These are phyloP conservation scores for Montifringilla adamsi DNA, from an alignment of 2,113 vertebrate species.

Conservation along the genomic window DNA sequence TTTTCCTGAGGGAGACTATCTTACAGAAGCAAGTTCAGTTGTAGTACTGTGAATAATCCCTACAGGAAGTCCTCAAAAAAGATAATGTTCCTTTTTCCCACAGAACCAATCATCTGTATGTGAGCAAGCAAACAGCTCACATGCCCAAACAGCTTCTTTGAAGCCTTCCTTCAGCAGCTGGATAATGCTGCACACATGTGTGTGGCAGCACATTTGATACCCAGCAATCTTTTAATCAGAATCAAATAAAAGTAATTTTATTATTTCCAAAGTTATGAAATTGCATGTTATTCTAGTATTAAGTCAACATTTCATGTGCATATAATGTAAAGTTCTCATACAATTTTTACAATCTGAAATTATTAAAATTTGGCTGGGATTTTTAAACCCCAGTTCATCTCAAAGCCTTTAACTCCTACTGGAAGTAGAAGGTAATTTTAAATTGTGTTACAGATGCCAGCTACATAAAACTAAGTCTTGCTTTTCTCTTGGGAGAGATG, in stretches of 20 bases:
- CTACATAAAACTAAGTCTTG: neutral
- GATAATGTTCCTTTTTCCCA: neutral
- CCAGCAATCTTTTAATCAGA: neutral
- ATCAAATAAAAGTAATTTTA: neutral
- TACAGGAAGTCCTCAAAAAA: neutral
- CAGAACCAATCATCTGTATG: neutral
- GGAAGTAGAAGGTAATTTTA: neutral
- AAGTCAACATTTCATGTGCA: neutral
- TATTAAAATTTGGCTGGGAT: neutral
- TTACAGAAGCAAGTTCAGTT: neutral
- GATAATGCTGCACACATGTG: neutral
- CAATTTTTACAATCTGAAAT: neutral
- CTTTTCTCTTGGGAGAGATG: conserved; percentile 1
- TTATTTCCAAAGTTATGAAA: neutral
- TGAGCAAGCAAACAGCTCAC: neutral
- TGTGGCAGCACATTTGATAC: neutral
- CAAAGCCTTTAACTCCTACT: neutral
- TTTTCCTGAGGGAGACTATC: neutral
- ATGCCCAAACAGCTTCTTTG: neutral
- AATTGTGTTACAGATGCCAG: neutral
- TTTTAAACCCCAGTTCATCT: neutral
- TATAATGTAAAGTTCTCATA: neutral
- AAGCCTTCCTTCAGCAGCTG: neutral
- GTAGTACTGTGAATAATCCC: neutral
- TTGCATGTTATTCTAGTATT: neutral